Conservation (phyloP, 2,888 invertebrate species). For the Aplocera efformata region DNA sequence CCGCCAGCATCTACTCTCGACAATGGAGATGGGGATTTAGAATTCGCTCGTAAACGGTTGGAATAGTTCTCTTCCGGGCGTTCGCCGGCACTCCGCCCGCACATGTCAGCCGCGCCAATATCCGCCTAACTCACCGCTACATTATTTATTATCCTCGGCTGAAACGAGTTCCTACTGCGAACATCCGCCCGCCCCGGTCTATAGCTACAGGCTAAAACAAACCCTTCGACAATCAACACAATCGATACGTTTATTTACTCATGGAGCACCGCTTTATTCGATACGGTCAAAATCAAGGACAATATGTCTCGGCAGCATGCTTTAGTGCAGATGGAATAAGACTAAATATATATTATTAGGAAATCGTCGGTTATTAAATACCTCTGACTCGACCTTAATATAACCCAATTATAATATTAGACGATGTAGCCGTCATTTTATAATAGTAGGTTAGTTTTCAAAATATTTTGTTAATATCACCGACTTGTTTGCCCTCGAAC, state of each 20-base stretch:
- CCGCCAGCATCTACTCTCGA: slow-evolving; percentile 37
- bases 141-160: slow-evolving; percentile 18
- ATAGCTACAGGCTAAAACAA: slow-evolving; percentile 5
- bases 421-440: too few species aligned
- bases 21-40: slow-evolving; percentile 48
- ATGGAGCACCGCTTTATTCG: neutral
- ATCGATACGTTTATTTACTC: slow-evolving; percentile 9
- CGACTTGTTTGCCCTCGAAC: too few species aligned
- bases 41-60: slow-evolving; percentile 50
- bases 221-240: slow-evolving; percentile 7
- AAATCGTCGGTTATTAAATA: too few species aligned
- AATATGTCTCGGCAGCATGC: neutral
- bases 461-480: too few species aligned
- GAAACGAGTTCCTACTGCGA: slow-evolving; percentile 13
- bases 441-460: too few species aligned
- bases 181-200: slow-evolving; percentile 4
- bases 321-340: too few species aligned
- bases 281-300: slow-evolving; percentile 3
- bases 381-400: too few species aligned
- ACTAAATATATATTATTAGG: too few species aligned
- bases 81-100: slow-evolving; percentile 17
- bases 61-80: slow-evolving; percentile 56
- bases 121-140: slow-evolving; percentile 19
- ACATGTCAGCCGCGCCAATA: slow-evolving; percentile 21
- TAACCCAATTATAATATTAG: too few species aligned